A percentile compares a stretch with the other conserved stretches of the same genome.
Conservation (phyloP, 64 coral and sea anemone genomes). For the Porites lutea region DNA sequence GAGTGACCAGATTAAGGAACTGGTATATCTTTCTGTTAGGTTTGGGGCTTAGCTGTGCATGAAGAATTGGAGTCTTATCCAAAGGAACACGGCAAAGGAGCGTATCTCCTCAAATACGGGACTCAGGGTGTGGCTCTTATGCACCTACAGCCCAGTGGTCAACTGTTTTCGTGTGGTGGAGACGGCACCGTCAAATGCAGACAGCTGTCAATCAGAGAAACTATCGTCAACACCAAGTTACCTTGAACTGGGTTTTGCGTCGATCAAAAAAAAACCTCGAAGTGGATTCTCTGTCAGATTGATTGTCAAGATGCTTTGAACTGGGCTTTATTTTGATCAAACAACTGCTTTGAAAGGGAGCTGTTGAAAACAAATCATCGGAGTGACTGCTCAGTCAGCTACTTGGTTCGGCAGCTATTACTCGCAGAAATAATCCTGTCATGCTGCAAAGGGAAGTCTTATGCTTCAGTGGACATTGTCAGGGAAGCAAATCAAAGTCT, state of each 20-base stretch:
- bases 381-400: too few species aligned
- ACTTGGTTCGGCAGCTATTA: too few species aligned
- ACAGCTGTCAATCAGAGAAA: conserved; percentile 85
- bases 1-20: too few species aligned
- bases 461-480: too few species aligned
- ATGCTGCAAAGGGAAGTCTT: too few species aligned
- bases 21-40: conserved; percentile 38
- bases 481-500: too few species aligned
- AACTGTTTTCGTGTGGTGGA: conserved; percentile 95
- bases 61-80: conserved; percentile 86
- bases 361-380: too few species aligned
- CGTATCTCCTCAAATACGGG: conserved; percentile 94
- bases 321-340: not conserved
- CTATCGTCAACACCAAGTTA: conserved; percentile 83
- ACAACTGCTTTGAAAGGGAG: not conserved
- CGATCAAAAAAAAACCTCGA: not conserved
- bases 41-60: conserved; percentile 91
- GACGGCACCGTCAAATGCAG: conserved; percentile 95
- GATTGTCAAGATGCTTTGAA: not conserved
- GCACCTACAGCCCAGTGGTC: conserved; percentile 68
- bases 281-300: not conserved
- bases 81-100: conserved; percentile 89
- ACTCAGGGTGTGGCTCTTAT: conserved; percentile 93
- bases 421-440: too few species aligned
- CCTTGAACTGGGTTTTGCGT: not conserved